Base-by-base conservation (phyloP, 2,797 vertebrate genomes). In the Trachurus trachurus region DNA sequence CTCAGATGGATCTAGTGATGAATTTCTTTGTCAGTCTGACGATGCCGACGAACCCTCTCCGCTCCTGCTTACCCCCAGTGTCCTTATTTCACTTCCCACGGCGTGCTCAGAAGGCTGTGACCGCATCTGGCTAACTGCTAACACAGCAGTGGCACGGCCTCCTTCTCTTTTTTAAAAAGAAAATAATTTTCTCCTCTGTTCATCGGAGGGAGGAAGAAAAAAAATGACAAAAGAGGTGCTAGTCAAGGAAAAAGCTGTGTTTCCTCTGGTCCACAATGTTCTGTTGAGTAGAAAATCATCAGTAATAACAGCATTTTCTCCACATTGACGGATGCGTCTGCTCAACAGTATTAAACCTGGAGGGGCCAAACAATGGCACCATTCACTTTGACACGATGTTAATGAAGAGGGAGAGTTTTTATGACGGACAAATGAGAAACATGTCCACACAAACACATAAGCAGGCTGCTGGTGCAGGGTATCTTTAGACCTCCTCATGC, bases 1-100 rank as follows among this genome's bases (percentile, higher is more conserved):
- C 85, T 65, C 17, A 26, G 80, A 85, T 85, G 68, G 87, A 79
- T 87, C 84, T 87, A 22, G 56, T 66, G 75, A 88, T 80, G 65
- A 66, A 80, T 87, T 77, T 86, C 52, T 76, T 76, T 59, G 71
- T 74, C 65, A 58, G 66, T 40, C 68, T 53, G 26, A 80, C 39
- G 79, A 91, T 88, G 75, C 77, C 62, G 16, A n/a, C 54, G 67
- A 56, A 62, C 75, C 54, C 26, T 26, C 81, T 82, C 66, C 49
- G 61, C 68, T 79, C 44, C 68, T 40, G 67, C 58, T 66, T 74
- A 84, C 26, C 79, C 76, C 78, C 58, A 59, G n/a, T 59, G 71
- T 86, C 81, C 74, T 58, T 79, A 62, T 82, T 87, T 80, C 81
- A 80, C 63, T 88, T 80, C 62, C 53, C 72, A 69, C 67, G 19